These are phyloP conservation scores for Neodon shergylaensis DNA, from an alignment of 2,113 vertebrate genomes.

Conservation along the genomic window DNA sequence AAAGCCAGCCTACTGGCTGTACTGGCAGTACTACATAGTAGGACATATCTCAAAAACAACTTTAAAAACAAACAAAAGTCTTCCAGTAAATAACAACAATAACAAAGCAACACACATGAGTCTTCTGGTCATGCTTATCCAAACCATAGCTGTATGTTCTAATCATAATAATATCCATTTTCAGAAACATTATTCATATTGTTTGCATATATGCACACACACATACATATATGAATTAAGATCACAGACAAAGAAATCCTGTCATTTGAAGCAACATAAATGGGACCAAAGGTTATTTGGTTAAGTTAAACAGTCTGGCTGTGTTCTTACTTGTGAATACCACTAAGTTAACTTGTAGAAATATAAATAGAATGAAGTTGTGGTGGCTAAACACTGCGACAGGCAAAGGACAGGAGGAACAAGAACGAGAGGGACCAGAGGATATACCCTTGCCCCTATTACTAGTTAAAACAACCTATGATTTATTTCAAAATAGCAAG, in stretches of 20 bases:
- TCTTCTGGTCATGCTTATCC: not conserved
- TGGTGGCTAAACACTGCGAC: no score
- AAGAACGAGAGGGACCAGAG: not conserved
- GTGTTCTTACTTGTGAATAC: not conserved
- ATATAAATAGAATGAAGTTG: not conserved
- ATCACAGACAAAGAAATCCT: not conserved
- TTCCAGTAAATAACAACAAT: not conserved
- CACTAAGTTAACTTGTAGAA: not conserved
- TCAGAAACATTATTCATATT: not conserved
- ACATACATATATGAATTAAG: not conserved
- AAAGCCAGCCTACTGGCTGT: not conserved
- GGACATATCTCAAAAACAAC: not conserved
- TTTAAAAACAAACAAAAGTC: not conserved
- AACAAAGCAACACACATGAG: not conserved
- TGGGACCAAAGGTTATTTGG: not conserved
- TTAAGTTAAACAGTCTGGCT: not conserved
- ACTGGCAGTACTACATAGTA: not conserved
- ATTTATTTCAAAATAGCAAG: not conserved
- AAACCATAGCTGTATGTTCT: not conserved
- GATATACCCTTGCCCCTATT: no score
- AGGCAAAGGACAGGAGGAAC: not conserved
- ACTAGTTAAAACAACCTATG: not conserved
- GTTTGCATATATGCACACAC: not conserved
- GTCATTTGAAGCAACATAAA: not conserved
- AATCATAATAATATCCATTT: not conserved